These are phyloP conservation scores for Euzophera pinguis DNA, from an alignment of 2,888 invertebrate genomes.

Conservation along the genomic window DNA sequence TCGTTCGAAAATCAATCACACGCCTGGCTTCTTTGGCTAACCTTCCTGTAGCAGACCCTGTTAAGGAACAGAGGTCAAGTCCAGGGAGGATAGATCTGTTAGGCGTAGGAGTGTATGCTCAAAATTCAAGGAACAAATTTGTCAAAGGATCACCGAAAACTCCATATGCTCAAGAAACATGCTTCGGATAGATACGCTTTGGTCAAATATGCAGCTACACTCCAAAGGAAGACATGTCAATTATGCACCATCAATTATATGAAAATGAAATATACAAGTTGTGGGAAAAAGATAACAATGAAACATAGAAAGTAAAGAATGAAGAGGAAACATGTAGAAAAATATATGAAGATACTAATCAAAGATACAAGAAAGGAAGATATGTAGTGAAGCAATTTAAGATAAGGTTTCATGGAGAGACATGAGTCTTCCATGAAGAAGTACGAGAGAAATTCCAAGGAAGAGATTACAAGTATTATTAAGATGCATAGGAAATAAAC, in stretches of 20 bases:
- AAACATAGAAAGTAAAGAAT: constrained; percentile 1
- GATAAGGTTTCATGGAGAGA: too few species aligned
- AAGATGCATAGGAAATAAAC: constrained; percentile 3
- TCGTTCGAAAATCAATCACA: not conserved
- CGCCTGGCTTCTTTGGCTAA: constrained; percentile 7
- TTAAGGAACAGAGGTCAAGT: too few species aligned
- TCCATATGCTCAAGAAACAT: constrained; percentile 24
- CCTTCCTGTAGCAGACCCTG: constrained; percentile 7
- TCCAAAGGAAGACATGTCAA: constrained; percentile 4
- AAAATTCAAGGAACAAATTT: constrained; percentile 18
- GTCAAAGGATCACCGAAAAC: constrained; percentile 24
- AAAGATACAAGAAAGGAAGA: constrained; percentile 6
- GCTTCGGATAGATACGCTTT: constrained; percentile 24
- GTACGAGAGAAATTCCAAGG: constrained; percentile 3
- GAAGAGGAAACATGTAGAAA: constrained; percentile 7
- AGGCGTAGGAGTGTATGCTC: constrained; percentile 22
- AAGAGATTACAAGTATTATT: constrained; percentile 9
- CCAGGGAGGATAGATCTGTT: constrained; percentile 17
- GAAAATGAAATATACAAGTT: constrained; percentile 3
- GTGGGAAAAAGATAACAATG: constrained; percentile 2
- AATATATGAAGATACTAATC: constrained; percentile 3
- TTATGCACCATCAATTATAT: constrained; percentile 15
- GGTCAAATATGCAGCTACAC: constrained; percentile 16
- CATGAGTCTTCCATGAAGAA: not conserved
- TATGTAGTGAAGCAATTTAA: constrained; percentile 10